Evolutionary conservation across 2,888 invertebrate genomes (phyloP).

Genomic region (Theristus sp.): DNA sequence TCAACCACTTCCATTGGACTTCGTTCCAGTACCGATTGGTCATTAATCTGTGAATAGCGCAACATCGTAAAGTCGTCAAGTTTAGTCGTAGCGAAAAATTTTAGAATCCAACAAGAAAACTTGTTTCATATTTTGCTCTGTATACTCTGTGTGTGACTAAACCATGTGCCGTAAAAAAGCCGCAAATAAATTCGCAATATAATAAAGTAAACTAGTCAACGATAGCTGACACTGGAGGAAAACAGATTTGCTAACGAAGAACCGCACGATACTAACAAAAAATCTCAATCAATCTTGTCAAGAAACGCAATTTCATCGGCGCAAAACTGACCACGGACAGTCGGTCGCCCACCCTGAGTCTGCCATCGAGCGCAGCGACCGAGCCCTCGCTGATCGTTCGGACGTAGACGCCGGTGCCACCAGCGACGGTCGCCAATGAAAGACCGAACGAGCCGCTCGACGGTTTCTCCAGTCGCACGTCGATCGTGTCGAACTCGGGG

Average conservation of each 20-base stretch:
- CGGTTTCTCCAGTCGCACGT: conserved; percentile 13
- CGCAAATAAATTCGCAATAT: too few relatives aligned
- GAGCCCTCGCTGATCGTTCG: conserved; percentile 19
- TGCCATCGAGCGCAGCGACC: conserved; percentile 18
- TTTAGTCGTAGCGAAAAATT: background rate
- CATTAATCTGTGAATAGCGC: too few relatives aligned
- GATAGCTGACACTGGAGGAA: too few relatives aligned
- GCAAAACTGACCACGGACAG: conserved; percentile 7
- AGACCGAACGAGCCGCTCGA: conserved; percentile 9
- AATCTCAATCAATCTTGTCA: background rate
- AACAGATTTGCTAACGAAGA: too few relatives aligned
- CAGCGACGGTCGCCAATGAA: conserved; percentile 1
- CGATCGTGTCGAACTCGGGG: conserved; percentile 1
- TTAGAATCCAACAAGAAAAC: too few relatives aligned
- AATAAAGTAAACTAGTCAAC: too few relatives aligned
- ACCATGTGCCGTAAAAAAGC: too few relatives aligned
- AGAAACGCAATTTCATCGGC: too few relatives aligned
- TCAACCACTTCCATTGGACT: conserved; percentile 20
- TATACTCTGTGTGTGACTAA: too few relatives aligned
- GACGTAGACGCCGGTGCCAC: conserved; percentile 4
- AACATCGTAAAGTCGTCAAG: too few relatives aligned
- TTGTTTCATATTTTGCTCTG: too few relatives aligned
- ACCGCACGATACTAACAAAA: background rate
- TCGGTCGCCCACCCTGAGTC: conserved; percentile 16
- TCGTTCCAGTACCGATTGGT: conserved; percentile 16